These are phyloP conservation scores for Leucoraja erinaceus DNA, from an alignment of 2,113 vertebrate species.

Conservation along the genomic window DNA sequence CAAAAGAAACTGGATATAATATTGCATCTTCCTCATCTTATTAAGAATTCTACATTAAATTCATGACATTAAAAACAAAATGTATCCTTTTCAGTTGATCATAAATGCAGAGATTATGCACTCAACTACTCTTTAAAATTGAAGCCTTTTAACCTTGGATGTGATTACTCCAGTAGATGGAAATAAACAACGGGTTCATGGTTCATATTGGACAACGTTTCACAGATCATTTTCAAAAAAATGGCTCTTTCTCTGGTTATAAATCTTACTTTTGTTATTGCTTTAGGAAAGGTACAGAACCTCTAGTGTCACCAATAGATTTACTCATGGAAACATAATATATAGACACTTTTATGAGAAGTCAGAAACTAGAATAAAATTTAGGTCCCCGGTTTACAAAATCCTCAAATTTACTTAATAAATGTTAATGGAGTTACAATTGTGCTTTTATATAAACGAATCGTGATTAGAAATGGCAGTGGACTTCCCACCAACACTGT, in stretches of 20 bases:
- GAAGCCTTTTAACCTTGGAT: not conserved
- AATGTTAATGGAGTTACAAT: not conserved
- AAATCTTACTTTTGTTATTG: not conserved
- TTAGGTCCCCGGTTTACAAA: not conserved
- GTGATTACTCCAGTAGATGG: not conserved
- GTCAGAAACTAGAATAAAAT: not conserved
- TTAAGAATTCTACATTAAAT: not conserved
- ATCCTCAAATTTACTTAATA: not conserved
- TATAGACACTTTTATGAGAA: not conserved
- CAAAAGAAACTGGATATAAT: not conserved
- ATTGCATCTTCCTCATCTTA: constrained; percentile 20
- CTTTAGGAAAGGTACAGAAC: not conserved
- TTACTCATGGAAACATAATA: not conserved
- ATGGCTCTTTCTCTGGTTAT: not conserved
- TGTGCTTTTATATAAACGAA: not conserved
- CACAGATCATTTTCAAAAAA: not conserved
- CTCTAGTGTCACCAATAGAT: not conserved
- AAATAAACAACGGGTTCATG: constrained; percentile 16
- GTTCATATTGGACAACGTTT: not conserved
- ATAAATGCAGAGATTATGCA: constrained; percentile 7
- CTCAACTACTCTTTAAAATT: not conserved
- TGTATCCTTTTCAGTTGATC: not conserved
- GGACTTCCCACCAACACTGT: not conserved
- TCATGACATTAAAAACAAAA: constrained; percentile 15
- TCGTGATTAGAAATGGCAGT: not conserved